Conservation (phyloP, 2,888 invertebrate genomes). For the Euphydryas editha region DNA sequence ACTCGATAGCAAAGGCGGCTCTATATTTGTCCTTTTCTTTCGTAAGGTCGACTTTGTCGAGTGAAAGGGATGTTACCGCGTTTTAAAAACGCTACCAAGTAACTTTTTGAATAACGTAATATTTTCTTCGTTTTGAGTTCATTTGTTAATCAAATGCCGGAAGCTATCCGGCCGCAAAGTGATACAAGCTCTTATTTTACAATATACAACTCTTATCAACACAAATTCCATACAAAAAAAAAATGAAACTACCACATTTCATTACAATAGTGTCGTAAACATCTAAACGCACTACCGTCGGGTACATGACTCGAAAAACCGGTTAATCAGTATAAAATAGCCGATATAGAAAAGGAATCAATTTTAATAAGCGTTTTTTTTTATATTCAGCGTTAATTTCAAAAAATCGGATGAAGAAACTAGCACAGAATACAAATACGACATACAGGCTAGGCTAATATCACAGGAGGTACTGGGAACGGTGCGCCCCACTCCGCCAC, state of each 20-base stretch:
- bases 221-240: constrained; percentile 67
- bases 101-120: constrained; percentile 44
- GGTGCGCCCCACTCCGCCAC: constrained; percentile 62
- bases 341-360: constrained; percentile 61
- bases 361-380: constrained; percentile 59
- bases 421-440: constrained; percentile 76
- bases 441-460: constrained; percentile 83
- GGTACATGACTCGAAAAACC: constrained; percentile 67
- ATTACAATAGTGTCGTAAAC: constrained; percentile 56
- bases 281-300: constrained; percentile 69
- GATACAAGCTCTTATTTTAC: constrained; percentile 46
- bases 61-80: constrained; percentile 48
- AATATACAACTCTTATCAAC: constrained; percentile 46
- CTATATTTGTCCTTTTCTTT: constrained; percentile 42
- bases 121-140: constrained; percentile 38
- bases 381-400: constrained; percentile 74
- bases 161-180: constrained; percentile 32
- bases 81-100: constrained; percentile 40
- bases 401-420: constrained; percentile 73
- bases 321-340: constrained; percentile 76
- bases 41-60: constrained; percentile 38
- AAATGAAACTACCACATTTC: constrained; percentile 55
- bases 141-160: constrained; percentile 37
- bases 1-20: constrained; percentile 37
- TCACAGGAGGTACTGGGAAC: constrained; percentile 83